Evolutionary conservation across 2,888 invertebrate genomes (phyloP).

Genomic region (Thyatira batis): DNA sequence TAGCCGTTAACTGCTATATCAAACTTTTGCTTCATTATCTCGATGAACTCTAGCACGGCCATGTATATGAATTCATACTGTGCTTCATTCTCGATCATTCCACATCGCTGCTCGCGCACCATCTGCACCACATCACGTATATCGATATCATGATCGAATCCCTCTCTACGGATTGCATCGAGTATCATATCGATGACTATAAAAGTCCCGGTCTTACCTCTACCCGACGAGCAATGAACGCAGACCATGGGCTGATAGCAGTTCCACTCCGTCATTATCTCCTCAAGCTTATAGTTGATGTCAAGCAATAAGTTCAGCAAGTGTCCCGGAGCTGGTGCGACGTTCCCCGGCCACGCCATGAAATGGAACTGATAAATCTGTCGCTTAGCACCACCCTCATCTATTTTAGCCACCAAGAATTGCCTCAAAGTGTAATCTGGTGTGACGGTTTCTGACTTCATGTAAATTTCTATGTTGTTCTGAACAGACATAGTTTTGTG

Average conservation of each 20-base stretch:
- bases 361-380: constrained; percentile 78
- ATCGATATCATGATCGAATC: constrained; percentile 98
- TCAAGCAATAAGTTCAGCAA: constrained; percentile 98
- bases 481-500: constrained; percentile 90
- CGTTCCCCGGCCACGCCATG: constrained; percentile 98
- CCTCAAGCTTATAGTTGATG: constrained; percentile 93
- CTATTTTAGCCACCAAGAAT: constrained; percentile 82
- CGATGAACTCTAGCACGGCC: constrained; percentile 97
- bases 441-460: constrained; percentile 90
- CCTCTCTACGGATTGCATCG: constrained; percentile 96
- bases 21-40: constrained; percentile 93
- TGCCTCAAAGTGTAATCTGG: constrained; percentile 95
- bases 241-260: constrained; percentile 87
- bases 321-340: constrained; percentile 97
- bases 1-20: constrained; percentile 45
- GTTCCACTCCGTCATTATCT: constrained; percentile 81
- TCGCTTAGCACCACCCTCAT: constrained; percentile 57
- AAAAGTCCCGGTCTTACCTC: constrained; percentile 98
- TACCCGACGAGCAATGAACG: constrained; percentile 97
- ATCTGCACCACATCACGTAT: constrained; percentile 98
- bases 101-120: constrained; percentile 97
- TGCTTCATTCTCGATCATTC: constrained; percentile 99
- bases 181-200: constrained; percentile 99
- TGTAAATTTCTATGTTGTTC: constrained; percentile 87
- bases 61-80: constrained; percentile 99